Evolutionary conservation across 2,797 vertebrate species (phyloP).

Genomic region (Chaetodon trifasciatus): DNA sequence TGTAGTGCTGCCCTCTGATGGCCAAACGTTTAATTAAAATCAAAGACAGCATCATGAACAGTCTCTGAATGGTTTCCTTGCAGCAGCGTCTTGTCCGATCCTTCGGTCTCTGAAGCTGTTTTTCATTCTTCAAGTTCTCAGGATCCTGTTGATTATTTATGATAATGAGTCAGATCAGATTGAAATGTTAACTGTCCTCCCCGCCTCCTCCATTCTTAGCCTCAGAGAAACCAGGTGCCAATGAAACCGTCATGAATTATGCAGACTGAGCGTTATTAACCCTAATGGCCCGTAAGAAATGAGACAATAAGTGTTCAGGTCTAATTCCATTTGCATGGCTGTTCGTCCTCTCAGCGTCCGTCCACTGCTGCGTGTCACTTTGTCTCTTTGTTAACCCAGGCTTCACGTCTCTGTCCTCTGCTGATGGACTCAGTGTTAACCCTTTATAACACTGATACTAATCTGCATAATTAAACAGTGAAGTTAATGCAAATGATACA

Average conservation of each 20-base stretch:
- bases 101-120: background rate
- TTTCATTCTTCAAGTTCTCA: background rate
- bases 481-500: too few relatives aligned
- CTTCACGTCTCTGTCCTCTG: background rate
- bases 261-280: conserved; percentile 48
- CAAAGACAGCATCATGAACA: fast-evolving
- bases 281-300: background rate
- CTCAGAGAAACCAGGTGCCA: background rate
- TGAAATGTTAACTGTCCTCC: background rate
- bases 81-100: background rate
- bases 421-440: background rate
- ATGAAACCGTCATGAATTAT: conserved; percentile 24
- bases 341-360: background rate
- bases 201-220: background rate
- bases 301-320: conserved; percentile 34
- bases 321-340: background rate
- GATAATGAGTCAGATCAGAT: conserved; percentile 26
- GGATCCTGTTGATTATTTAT: conserved; percentile 4
- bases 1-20: background rate
- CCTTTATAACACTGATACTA: background rate
- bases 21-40: background rate
- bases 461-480: background rate
- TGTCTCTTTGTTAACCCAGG: background rate
- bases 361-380: background rate
- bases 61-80: background rate